A percentile compares a stretch with the other conserved stretches of the same genome.
Conservation (phyloP, 2,113 vertebrate genomes). For the Corythoichthys intestinalis region DNA sequence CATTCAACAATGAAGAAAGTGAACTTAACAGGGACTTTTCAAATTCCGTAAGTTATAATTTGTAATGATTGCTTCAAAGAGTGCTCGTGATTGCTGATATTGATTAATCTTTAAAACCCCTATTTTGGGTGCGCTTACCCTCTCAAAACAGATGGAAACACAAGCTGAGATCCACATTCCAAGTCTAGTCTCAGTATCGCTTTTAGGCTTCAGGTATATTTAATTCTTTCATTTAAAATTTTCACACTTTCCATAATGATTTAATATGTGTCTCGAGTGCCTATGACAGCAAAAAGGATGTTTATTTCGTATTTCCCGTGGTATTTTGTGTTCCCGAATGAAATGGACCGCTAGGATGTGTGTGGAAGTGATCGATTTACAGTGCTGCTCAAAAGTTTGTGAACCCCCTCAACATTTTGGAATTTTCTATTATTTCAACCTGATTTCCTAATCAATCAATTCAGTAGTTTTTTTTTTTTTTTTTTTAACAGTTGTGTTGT, state of each 20-base stretch:
- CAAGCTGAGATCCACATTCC: not conserved
- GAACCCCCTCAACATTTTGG: no score
- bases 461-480: no score
- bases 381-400: no score
- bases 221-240: not conserved
- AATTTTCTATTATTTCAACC: no score
- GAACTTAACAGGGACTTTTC: accelerated
- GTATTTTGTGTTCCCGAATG: no score
- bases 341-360: no score
- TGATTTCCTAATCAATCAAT: no score
- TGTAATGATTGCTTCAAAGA: not conserved
- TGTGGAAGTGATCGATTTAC: no score
- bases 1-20: not conserved
- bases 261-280: no score
- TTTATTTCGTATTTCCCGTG: no score
- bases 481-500: no score
- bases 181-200: not conserved
- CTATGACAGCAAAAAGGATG: no score
- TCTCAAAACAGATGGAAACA: not conserved
- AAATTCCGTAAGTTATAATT: conserved; percentile 5
- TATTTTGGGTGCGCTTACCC: not conserved
- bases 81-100: not conserved
- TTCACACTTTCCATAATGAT: not conserved
- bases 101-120: not conserved
- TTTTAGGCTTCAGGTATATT: not conserved